phyloP scores from a whole-genome alignment of 2,888 invertebrate genomes.

The Tachina fera region DNA sequence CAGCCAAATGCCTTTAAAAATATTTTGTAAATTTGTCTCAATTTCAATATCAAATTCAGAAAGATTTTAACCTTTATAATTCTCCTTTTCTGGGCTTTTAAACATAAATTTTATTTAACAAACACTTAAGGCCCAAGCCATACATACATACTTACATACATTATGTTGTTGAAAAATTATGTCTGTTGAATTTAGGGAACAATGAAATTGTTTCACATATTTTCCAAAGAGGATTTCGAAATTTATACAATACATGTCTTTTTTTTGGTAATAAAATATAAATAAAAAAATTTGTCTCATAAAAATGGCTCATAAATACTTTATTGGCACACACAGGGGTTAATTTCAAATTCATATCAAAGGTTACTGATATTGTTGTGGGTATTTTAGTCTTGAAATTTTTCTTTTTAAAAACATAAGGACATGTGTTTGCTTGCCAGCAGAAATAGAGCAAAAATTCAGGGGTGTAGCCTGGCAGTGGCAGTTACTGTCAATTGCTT shows the following conservation, averaged over 20 bases:
- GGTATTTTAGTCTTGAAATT: conserved; percentile 27
- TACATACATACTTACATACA: neutral
- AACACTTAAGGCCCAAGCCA: conserved; percentile 35
- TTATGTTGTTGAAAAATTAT: conserved; percentile 27
- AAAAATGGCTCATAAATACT: conserved; percentile 8
- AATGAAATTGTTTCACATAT: conserved; percentile 52
- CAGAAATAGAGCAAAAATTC: neutral
- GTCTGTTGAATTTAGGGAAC: conserved; percentile 35
- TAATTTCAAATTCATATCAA: conserved; percentile 35
- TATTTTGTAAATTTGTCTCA: conserved; percentile 60
- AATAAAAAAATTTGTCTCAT: conserved; percentile 33
- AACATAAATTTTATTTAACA: conserved; percentile 55
- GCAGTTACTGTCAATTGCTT: conserved; percentile 44
- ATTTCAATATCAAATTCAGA: conserved; percentile 40
- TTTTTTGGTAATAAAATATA: conserved; percentile 17
- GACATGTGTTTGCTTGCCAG: neutral
- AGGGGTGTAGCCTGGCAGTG: conserved; percentile 44
- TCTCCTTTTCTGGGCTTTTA: neutral
- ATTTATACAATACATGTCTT: conserved; percentile 19
- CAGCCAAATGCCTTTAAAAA: conserved; percentile 29
- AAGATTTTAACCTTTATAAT: conserved; percentile 21
- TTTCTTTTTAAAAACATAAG: conserved; percentile 3
- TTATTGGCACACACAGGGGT: conserved; percentile 30
- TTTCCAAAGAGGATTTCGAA: conserved; percentile 13
- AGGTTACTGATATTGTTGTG: neutral